Base-by-base conservation (phyloP, 2,888 invertebrate species). In the Eueremaeus valkanovi region DNA sequence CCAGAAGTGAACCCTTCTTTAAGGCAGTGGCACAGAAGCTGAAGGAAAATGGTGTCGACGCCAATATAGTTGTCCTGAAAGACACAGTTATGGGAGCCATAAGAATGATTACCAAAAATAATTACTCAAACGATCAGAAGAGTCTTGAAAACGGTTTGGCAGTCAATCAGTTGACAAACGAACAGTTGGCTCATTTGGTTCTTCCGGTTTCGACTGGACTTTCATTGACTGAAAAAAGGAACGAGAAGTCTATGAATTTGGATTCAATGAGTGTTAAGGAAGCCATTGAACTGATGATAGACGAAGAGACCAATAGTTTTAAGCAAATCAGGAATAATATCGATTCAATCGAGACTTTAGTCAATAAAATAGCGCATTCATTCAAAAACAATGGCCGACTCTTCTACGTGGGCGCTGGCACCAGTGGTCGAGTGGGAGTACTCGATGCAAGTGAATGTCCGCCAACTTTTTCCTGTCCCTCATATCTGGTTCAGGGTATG, bases 361-460 rank as follows among this genome's bases (percentile, higher is more conserved):
- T 75, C 3, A 58, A 75, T 18, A 36, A 42, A 16, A 68, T 75
- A 31, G 72, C 75, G 1, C 21, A 31, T 31, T 21, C 75, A 13
- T 75, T 75, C 45, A 66, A 68, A 40, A 55, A 51, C 68, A 68
- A 68, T 33, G 75, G 75, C 49, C 40, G 75, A 36, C 45, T 75
- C 18, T 72, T 75, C 27, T 75, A 75, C 27, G 75, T 75, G 11
- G 75, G 75, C 33, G 24, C 45, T 21, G 75, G 75, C 11, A 75
- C 75, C 21, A 75, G 75, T 66, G 75, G 75, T 13, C 36, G 75
- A 21, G 18, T 75, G 21, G 75, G 75, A 0, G 40, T 75, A 21
- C 68, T 75, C 21, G 75, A 75, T n/a, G 75, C 75, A 18, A 75
- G 75, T 40, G 75, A 75, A 72, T 75, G 75, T 75, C 75, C 75